Evolutionary conservation across 2,888 invertebrate genomes (phyloP).

Genomic region (Pseudococcus viburni): DNA sequence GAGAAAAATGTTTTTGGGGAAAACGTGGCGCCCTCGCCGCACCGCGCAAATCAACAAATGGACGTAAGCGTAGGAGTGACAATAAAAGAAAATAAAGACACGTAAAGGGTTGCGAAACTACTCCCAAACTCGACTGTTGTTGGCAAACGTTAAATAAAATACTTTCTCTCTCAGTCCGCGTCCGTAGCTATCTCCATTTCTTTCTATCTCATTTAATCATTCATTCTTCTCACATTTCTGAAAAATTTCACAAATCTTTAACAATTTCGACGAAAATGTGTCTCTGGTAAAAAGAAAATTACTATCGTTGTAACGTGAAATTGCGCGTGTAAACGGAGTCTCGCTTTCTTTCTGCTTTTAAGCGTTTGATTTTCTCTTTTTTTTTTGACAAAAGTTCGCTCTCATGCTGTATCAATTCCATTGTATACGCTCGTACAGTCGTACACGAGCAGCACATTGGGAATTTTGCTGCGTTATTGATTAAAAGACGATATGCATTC

Average conservation of each 20-base stretch:
- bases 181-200: background rate
- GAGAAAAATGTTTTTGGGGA: background rate
- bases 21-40: background rate
- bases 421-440: background rate
- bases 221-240: conserved; percentile 48
- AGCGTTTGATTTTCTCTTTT: background rate
- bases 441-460: too few relatives aligned
- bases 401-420: background rate
- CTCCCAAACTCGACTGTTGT: conserved; percentile 45
- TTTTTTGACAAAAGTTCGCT: background rate
- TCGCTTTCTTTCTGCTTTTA: background rate
- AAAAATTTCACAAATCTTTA: conserved; percentile 40
- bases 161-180: background rate
- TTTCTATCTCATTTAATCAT: conserved; percentile 55
- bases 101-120: conserved; percentile 50
- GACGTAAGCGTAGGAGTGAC: conserved; percentile 45
- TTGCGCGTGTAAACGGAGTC: conserved; percentile 26
- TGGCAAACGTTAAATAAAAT: conserved; percentile 55
- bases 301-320: conserved; percentile 40
- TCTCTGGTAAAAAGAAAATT: conserved; percentile 26
- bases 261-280: conserved; percentile 45
- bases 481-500: background rate
- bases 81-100: conserved; percentile 50
- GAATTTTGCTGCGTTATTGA: background rate
- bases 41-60: conserved; percentile 23